phyloP scores from a whole-genome alignment of 2,113 vertebrate genomes.

The Eurystomus gularis region DNA sequence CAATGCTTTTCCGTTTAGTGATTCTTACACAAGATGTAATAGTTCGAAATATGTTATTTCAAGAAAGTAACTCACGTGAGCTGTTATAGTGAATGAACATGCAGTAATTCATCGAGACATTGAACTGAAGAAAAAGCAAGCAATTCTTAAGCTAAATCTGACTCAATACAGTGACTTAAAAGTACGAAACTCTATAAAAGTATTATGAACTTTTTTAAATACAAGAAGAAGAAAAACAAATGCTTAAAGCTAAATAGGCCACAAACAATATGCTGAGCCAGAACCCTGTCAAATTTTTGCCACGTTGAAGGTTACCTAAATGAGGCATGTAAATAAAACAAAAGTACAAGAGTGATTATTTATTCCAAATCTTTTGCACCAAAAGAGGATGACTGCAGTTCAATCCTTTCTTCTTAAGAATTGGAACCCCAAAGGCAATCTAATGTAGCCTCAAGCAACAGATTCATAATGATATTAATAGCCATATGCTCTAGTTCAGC shows the following conservation, averaged over 20 bases:
- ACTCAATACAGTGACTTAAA: neutral
- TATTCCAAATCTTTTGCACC: neutral
- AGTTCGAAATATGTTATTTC: neutral
- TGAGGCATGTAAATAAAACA: neutral
- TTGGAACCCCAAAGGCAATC: slow-evolving; percentile 22
- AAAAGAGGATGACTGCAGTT: neutral
- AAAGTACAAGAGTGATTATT: neutral
- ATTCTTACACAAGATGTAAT: neutral
- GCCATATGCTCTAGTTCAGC: slow-evolving; percentile 48
- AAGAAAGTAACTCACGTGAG: neutral
- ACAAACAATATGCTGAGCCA: neutral
- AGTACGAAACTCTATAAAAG: neutral
- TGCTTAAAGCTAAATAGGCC: neutral
- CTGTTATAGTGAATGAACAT: neutral
- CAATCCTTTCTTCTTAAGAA: slow-evolving; percentile 42
- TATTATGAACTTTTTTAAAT: neutral
- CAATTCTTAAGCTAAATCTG: neutral
- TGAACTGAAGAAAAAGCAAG: neutral
- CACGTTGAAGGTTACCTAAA: neutral
- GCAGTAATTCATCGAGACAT: neutral
- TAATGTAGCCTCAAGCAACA: slow-evolving; percentile 28
- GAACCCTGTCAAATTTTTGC: neutral
- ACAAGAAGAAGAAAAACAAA: neutral
- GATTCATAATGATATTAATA: slow-evolving; percentile 49
- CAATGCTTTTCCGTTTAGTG: neutral